Evolutionary conservation across 35 echinoderm and acorn worm genomes (phyloP).

Genomic region (Ptychodera flava): DNA sequence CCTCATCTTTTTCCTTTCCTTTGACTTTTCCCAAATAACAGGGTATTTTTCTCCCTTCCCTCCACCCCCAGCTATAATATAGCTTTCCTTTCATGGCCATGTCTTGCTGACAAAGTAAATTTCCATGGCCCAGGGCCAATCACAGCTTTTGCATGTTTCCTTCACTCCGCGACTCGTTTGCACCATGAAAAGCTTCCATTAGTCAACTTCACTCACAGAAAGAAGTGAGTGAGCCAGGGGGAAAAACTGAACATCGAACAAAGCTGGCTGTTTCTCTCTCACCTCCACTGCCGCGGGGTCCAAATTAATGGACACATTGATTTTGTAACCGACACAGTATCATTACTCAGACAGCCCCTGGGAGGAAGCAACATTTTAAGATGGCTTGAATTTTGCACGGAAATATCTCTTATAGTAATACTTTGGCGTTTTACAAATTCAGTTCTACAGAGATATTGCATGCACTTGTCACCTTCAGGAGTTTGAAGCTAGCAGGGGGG

Average conservation of each 20-base stretch:
- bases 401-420: background rate
- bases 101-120: slow-evolving; percentile 1
- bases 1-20: background rate
- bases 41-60: background rate
- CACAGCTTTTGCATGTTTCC: background rate
- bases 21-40: background rate
- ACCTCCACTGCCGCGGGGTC: background rate
- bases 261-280: background rate
- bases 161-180: background rate
- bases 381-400: background rate
- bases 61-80: background rate
- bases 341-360: background rate
- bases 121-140: background rate
- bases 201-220: background rate
- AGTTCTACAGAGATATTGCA: too few relatives aligned
- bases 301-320: background rate
- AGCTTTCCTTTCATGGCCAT: background rate
- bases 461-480: too few relatives aligned
- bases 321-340: background rate
- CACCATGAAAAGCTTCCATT: background rate
- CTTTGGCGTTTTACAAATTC: background rate
- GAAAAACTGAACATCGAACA: background rate
- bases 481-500: too few relatives aligned
- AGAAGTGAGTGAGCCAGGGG: background rate
- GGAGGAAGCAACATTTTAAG: background rate